Percentiles rank a stretch among this genome's conserved stretches.
phyloP scores from a whole-genome alignment of 2,113 vertebrate species.

The Astur gentilis region DNA sequence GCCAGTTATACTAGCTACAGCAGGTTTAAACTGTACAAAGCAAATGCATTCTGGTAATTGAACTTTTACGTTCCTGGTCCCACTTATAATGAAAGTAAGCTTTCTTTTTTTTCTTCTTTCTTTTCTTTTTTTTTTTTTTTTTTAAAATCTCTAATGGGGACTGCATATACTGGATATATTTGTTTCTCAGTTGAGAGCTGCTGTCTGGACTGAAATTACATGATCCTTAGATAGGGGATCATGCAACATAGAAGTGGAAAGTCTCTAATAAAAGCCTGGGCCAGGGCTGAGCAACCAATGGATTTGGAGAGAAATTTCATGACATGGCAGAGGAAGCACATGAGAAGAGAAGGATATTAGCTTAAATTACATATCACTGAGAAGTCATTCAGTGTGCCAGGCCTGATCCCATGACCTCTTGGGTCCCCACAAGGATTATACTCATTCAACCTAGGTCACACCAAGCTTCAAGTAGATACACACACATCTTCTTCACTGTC shows the following conservation, averaged over 20 bases:
- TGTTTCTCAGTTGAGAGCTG: neutral
- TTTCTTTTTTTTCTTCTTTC: too few species aligned
- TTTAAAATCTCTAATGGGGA: neutral
- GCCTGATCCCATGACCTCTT: neutral
- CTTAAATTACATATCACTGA: neutral
- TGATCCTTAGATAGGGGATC: neutral
- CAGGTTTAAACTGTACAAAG: constrained; percentile 19
- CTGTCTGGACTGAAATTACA: neutral
- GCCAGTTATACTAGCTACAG: neutral
- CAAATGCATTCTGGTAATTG: constrained; percentile 3
- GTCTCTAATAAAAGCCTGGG: neutral
- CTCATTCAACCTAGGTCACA: neutral
- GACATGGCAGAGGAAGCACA: neutral
- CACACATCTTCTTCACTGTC: neutral
- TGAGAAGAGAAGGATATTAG: neutral
- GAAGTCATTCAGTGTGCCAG: neutral
- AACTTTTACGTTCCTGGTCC: neutral
- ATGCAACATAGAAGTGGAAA: neutral
- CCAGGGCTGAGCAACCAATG: neutral
- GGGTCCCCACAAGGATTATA: neutral
- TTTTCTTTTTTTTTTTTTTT: too few species aligned
- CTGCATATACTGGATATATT: neutral
- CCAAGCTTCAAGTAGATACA: neutral
- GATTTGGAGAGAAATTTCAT: neutral
- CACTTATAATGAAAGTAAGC: neutral